These are phyloP conservation scores for Brachypodius melanocephalos DNA, from an alignment of 2,113 vertebrate species.

Conservation along the genomic window DNA sequence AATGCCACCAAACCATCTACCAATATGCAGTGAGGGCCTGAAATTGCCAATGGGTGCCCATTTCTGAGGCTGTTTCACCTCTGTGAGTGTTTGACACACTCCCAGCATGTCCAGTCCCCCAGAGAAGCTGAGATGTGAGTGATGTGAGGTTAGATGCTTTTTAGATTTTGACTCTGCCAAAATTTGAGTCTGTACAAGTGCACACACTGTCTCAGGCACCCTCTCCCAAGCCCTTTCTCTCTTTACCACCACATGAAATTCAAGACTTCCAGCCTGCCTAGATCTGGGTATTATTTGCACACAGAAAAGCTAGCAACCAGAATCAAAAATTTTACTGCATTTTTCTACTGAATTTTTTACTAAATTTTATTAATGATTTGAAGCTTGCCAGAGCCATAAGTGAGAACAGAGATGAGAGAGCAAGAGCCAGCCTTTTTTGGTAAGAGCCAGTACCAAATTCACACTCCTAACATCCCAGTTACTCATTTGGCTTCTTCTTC, in stretches of 20 bases:
- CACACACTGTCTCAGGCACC: rapidly evolving
- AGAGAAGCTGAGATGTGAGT: background rate
- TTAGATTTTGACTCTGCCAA: background rate
- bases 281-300: background rate
- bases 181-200: background rate
- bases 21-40: background rate
- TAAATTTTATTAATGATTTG: background rate
- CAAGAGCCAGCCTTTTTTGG: background rate
- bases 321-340: background rate
- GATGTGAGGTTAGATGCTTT: background rate
- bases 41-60: background rate
- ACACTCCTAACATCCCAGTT: background rate
- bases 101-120: background rate
- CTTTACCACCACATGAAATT: background rate
- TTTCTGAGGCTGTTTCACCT: background rate
- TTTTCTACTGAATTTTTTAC: background rate
- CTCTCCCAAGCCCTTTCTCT: background rate
- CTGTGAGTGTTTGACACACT: background rate
- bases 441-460: background rate
- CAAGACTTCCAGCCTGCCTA: background rate
- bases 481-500: background rate
- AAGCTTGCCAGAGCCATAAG: background rate
- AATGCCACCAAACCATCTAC: background rate
- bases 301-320: background rate
- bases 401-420: background rate